Evolutionary conservation across 2,113 vertebrate genomes (phyloP).

Genomic region (Nibea coibor): DNA sequence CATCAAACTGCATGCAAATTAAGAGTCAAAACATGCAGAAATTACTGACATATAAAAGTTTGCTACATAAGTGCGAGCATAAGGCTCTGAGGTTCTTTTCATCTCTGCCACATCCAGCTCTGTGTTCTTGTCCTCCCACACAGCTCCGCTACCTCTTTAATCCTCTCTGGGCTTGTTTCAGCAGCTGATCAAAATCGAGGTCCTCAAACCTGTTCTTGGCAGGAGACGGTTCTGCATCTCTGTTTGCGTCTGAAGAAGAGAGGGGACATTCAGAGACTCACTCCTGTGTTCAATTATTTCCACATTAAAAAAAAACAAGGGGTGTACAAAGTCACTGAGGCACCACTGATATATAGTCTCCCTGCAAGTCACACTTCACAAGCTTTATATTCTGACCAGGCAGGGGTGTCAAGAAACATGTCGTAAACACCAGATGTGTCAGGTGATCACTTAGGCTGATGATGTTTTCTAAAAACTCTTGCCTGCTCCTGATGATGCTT

Average conservation of each 20-base stretch:
- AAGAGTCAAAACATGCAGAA: slow-evolving; percentile 28
- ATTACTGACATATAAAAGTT: slow-evolving; percentile 3
- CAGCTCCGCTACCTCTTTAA: slow-evolving; percentile 85
- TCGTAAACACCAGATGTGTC: too few species aligned
- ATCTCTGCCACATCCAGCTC: neutral
- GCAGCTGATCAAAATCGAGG: slow-evolving; percentile 93
- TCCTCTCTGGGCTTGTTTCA: slow-evolving; percentile 93
- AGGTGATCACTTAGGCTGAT: neutral
- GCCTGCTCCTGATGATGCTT: neutral
- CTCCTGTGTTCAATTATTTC: neutral
- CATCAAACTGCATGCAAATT: slow-evolving; percentile 36
- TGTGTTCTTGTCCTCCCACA: neutral
- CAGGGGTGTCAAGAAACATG: neutral
- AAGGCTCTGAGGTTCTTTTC: slow-evolving; percentile 61
- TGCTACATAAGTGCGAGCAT: slow-evolving; percentile 55
- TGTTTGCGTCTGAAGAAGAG: slow-evolving; percentile 87
- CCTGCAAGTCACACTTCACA: neutral
- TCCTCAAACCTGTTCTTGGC: slow-evolving; percentile 87
- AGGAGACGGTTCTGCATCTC: slow-evolving; percentile 84
- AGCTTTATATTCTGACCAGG: neutral
- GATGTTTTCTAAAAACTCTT: neutral
- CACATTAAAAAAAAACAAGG: neutral
- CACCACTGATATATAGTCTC: neutral
- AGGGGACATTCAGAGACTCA: neutral
- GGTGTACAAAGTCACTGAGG: too few species aligned